Evolutionary conservation across 1,140 invertebrate genomes (phyloP), one percentile per base, ranked within the genome.

Genomic region (Phortica variegata): DNA sequence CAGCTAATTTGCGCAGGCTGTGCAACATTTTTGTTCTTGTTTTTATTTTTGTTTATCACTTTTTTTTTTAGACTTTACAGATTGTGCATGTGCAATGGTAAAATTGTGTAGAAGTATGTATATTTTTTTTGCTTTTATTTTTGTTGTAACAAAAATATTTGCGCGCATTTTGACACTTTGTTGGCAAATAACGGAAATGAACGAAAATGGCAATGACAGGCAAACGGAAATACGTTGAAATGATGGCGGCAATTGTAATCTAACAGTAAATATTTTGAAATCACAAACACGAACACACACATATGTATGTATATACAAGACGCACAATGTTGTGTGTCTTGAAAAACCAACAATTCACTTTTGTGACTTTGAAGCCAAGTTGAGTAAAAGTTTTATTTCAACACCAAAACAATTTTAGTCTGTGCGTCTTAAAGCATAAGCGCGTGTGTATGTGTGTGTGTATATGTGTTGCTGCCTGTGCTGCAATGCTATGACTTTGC

Each of bases 261-360:
- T 26, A 26, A 26, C 10, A 52, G 54, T 56, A 68, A 68, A 68
- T 68, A 68, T 68, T 68, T 68, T 49, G 53, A 63, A 61, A 60
- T 58, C 60, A 60, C 49, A 61, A 36, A 34, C 23, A 47, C 13
- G 38, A 37, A 43, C 43, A 32, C 36, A 44, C 40, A 26, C 47
- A 34, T 29, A 32, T 21, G 26, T 46, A 49, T 41, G n/a, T 9
- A 33, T 26, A 47, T 31, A 29, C 34, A 20, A n/a, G 9, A 5
- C 16, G 38, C 20, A 26, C 32, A 12, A n/a, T 21, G 41, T n/a
- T n/a, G n/a, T n/a, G n/a, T n/a, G n/a, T n/a, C n/a, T n/a, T n/a
- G n/a, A n/a, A n/a, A n/a, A n/a, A n/a, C n/a, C n/a, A n/a, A n/a
- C n/a, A n/a, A n/a, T n/a, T n/a, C n/a, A n/a, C n/a, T n/a, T n/a